phyloP scores from a whole-genome alignment of 1,140 invertebrate genomes.

The Druon quercuslanigerum region DNA sequence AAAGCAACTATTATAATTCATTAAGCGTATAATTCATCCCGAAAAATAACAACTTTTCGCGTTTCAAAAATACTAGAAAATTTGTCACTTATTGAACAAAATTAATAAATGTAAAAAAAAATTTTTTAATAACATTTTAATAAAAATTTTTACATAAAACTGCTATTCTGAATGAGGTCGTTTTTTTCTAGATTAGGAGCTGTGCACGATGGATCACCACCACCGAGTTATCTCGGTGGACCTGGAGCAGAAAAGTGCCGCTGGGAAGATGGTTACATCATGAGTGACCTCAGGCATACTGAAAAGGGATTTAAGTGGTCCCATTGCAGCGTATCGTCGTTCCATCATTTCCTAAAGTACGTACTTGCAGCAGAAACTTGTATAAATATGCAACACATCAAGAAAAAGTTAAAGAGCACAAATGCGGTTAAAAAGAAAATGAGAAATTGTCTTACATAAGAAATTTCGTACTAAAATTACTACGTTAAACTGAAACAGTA shows the following conservation, averaged over 20 bases:
- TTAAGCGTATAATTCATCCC: no score
- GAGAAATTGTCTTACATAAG: no score
- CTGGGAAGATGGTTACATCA: constrained; percentile 97
- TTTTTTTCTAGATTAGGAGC: constrained; percentile 85
- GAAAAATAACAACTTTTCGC: no score
- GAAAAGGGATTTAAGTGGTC: constrained; percentile 97
- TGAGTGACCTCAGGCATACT: constrained; percentile 95
- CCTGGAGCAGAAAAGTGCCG: constrained; percentile 96
- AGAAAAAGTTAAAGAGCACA: background rate
- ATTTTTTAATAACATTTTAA: no score
- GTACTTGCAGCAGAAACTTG: constrained; percentile 50
- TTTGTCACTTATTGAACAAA: no score
- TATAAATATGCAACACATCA: constrained; percentile 19
- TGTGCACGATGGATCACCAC: constrained; percentile 95
- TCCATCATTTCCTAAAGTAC: constrained; percentile 97
- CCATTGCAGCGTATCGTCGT: constrained; percentile 93
- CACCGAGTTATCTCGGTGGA: constrained; percentile 94
- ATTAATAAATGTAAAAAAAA: no score
- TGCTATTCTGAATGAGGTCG: background rate
- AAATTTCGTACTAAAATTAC: no score
- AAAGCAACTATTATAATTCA: no score
- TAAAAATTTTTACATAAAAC: no score
- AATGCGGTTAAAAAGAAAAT: background rate
- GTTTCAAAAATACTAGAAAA: no score
- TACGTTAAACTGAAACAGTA: no score